Base-by-base conservation (phyloP, 2,888 invertebrate genomes). In the Leuctra nigra region DNA sequence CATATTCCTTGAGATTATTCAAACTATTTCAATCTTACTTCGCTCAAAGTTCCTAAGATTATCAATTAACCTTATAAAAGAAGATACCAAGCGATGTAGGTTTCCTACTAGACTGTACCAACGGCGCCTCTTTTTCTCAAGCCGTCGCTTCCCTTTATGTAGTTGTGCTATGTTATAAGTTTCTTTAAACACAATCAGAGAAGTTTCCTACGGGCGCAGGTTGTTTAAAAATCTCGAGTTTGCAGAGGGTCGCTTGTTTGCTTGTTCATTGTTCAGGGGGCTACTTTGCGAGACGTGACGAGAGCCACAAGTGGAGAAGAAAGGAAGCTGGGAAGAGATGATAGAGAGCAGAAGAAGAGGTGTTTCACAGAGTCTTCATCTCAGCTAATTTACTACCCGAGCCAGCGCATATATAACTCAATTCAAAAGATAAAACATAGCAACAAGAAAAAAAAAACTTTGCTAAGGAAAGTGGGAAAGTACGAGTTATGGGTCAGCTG, bases 171-270 rank as follows among this genome's bases (percentile, higher is more conserved):
- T 44, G 4, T 23, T 23, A 44, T 29, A 50, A 50, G 50, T 50
- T 50, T 50, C 20, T 20, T 50, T 50, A 50, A 50, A 50, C 50
- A 35, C 50, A 50, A 50, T 50, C 36, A 50, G 33, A 35, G 50
- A 50, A 50, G 50, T 50, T 50, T 50, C 18, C 13, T 50, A 22
- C 35, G 33, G 50, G 33, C 50, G 50, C 50, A 50, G 50, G 50
- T 50, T 50, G 50, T 50, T 50, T 50, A 35, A 50, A 50, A 50
- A 50, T 33, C 18, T 50, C 50, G 33, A 50, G 50, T 33, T 50
- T 35, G 22, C 35, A n/a, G 23, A 23, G 23, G 16, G 18, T 11
- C 44, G 18, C 13, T 23, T 44, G 44, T 44, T 20, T 44, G 44
- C 44, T 41, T 41, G 41, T 41, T 50, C 50, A 50, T 50, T 50